phyloP scores from a whole-genome alignment of 2,888 invertebrate species.

The Zhuqinia jingwanae region DNA sequence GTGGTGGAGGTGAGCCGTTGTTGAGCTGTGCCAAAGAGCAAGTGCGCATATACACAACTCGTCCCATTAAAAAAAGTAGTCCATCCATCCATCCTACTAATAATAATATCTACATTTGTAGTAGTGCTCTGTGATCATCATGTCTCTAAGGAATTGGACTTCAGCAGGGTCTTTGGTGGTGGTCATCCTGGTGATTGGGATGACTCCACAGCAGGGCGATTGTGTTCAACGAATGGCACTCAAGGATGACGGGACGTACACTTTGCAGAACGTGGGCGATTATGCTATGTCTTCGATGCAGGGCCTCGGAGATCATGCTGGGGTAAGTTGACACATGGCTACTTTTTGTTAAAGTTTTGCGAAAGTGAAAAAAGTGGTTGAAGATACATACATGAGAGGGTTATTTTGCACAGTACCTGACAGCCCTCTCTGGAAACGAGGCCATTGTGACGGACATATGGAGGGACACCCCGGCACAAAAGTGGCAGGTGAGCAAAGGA shows the following conservation, averaged over 20 bases:
- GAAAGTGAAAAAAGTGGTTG: background rate
- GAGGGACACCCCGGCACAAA: constrained; percentile 56
- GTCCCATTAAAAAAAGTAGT: no score
- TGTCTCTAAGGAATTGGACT: no score
- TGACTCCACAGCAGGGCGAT: background rate
- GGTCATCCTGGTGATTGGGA: background rate
- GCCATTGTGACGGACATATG: constrained; percentile 45
- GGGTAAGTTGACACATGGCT: constrained; percentile 4
- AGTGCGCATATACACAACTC: no score
- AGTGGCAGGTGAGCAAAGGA: constrained; percentile 61
- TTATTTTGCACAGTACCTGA: constrained; percentile 55
- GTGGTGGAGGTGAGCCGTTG: no score
- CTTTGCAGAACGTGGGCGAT: constrained; percentile 10
- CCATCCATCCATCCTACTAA: no score
- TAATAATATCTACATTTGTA: no score
- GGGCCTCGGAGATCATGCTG: no score
- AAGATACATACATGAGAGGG: background rate
- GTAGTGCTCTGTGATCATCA: no score
- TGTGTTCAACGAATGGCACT: background rate
- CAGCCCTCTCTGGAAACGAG: constrained; percentile 16
- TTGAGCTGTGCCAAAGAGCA: no score
- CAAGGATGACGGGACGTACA: background rate
- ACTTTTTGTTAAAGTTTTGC: no score
- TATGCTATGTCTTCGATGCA: no score
- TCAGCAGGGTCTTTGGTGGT: background rate